These are phyloP conservation scores for Acipenser transmontanus DNA, from an alignment of 2,797 vertebrate species.

Conservation along the genomic window DNA sequence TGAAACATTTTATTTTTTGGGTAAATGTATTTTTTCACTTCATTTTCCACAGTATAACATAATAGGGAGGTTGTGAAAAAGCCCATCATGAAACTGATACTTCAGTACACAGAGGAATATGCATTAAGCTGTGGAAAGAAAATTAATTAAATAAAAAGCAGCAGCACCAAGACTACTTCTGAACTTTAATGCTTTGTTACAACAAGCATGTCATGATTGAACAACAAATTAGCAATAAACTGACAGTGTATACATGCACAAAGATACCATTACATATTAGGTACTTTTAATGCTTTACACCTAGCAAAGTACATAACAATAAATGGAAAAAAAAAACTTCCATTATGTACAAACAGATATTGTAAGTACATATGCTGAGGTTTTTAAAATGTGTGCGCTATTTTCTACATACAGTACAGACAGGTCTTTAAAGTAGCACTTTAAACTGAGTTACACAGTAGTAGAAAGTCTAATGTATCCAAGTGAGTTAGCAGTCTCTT, in stretches of 20 bases:
- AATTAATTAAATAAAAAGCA: conserved; percentile 62
- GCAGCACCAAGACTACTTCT: conserved; percentile 58
- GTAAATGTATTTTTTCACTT: too few species aligned
- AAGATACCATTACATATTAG: conserved; percentile 5
- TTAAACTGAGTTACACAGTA: conserved; percentile 4
- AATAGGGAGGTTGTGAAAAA: not conserved
- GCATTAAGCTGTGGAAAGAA: not conserved
- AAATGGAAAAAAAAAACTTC: not conserved
- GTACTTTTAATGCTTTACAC: conserved; percentile 5
- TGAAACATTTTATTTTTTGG: too few species aligned
- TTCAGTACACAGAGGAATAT: too few species aligned
- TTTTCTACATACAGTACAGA: conserved; percentile 11
- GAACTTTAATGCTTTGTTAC: conserved; percentile 71
- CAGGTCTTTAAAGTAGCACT: conserved; percentile 5
- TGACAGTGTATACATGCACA: conserved; percentile 15
- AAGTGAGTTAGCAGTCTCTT: conserved; percentile 4
- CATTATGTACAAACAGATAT: conserved; percentile 6
- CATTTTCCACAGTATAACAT: not conserved
- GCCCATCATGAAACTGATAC: conserved; percentile 26
- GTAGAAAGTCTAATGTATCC: not conserved
- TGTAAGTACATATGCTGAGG: conserved; percentile 1
- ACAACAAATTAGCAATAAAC: conserved; percentile 13
- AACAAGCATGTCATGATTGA: conserved; percentile 60
- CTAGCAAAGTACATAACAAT: conserved; percentile 3
- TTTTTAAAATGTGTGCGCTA: conserved; percentile 1